Conservation (phyloP, 2,888 invertebrate species). For the Azorinus chamasolen region DNA sequence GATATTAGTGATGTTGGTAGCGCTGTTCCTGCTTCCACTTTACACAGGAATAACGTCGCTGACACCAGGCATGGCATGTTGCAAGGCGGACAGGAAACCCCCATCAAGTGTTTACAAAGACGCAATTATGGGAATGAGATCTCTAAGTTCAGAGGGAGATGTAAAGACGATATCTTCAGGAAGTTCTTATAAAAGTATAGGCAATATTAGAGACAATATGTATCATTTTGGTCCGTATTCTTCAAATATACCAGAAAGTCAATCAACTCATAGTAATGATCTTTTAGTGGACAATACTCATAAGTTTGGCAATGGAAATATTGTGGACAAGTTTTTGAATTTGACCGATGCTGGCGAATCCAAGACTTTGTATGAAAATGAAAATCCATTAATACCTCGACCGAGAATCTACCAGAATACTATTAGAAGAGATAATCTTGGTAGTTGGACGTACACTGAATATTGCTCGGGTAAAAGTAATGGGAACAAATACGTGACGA, state of each 20-base stretch:
- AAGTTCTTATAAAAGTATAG: slow-evolving; percentile 17
- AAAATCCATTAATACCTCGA: slow-evolving; percentile 8
- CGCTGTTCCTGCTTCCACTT: slow-evolving; percentile 74
- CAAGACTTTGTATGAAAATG: too few species aligned
- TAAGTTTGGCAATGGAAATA: slow-evolving; percentile 11
- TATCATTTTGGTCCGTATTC: not conserved
- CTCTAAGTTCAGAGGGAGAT: slow-evolving; percentile 10
- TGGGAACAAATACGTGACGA: slow-evolving; percentile 37
- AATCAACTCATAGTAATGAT: not conserved
- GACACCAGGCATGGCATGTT: slow-evolving; percentile 58
- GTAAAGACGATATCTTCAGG: slow-evolving; percentile 21
- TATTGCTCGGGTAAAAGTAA: not conserved
- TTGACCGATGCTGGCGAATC: not conserved
- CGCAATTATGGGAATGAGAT: not conserved
- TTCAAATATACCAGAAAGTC: not conserved
- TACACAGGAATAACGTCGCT: slow-evolving; percentile 80
- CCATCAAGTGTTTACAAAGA: slow-evolving; percentile 21
- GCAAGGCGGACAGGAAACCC: slow-evolving; percentile 21
- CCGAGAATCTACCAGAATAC: slow-evolving; percentile 2
- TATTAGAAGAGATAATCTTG: not conserved
- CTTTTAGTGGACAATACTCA: slow-evolving; percentile 13
- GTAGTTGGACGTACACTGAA: slow-evolving; percentile 5
- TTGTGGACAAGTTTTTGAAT: slow-evolving; percentile 1
- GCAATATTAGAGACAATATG: slow-evolving; percentile 2
- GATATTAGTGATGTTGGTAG: slow-evolving; percentile 72